A percentile compares a stretch with the other conserved stretches of the same genome.
Evolutionary conservation across 2,113 vertebrate genomes (phyloP).

Genomic region (Nipponia nippon): DNA sequence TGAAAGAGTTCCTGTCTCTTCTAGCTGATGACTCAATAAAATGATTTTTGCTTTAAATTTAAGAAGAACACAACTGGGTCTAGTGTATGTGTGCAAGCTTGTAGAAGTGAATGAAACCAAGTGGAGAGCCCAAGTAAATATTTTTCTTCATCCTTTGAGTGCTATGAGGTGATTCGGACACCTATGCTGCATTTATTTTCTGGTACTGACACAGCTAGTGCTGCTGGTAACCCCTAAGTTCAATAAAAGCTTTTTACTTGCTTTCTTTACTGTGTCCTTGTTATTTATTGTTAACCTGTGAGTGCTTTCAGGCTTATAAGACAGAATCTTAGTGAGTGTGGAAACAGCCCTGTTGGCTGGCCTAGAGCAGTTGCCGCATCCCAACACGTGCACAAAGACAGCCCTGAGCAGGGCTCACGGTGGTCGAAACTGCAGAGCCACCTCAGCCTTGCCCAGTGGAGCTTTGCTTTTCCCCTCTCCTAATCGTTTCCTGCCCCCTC

Average conservation of each 20-base stretch:
- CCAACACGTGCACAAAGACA: not conserved
- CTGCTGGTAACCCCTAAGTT: not conserved
- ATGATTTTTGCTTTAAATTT: not conserved
- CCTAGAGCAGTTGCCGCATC: not conserved
- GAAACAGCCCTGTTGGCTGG: not conserved
- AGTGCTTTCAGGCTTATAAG: not conserved
- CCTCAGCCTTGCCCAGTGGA: not conserved
- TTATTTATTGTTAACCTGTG: not conserved
- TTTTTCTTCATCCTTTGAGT: not conserved
- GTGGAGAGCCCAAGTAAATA: not conserved
- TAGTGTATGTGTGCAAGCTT: not conserved
- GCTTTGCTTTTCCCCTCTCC: not conserved
- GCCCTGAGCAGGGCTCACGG: not conserved
- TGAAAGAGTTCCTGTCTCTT: not conserved
- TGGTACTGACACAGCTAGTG: not conserved
- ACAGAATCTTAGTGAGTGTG: not conserved
- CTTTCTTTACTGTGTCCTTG: not conserved
- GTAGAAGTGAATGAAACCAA: not conserved
- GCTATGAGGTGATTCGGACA: not conserved
- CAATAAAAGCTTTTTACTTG: not conserved
- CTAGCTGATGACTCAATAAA: constrained; percentile 32
- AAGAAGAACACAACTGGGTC: not conserved
- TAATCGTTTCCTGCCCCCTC: not conserved
- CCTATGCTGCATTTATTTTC: not conserved
- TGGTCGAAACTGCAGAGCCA: not conserved